Evolutionary conservation across 2,797 vertebrate species (phyloP).

Genomic region (Chelon auratus): DNA sequence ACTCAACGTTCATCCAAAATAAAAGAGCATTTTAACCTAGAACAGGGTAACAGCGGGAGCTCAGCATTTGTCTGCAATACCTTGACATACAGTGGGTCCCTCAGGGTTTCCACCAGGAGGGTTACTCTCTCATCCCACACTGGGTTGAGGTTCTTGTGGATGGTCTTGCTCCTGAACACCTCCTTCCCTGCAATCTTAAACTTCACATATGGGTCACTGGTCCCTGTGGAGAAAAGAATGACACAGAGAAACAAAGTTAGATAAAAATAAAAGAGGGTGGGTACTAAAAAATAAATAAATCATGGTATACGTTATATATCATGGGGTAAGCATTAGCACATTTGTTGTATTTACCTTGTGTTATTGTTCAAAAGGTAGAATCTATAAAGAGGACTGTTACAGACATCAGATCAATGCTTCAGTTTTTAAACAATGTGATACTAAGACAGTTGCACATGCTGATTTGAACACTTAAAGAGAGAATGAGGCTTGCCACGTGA

Average conservation of each 20-base stretch:
- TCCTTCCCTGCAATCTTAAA: conserved; percentile 96
- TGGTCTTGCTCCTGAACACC: conserved; percentile 95
- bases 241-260: conserved; percentile 12
- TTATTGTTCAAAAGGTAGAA: too few species aligned
- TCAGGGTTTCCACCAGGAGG: conserved; percentile 88
- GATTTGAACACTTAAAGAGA: background rate
- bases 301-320: too few species aligned
- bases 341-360: background rate
- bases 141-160: conserved; percentile 96
- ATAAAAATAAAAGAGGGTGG: background rate
- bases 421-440: background rate
- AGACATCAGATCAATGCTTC: background rate
- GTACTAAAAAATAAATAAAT: too few species aligned
- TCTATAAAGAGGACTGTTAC: too few species aligned
- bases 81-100: conserved; percentile 93
- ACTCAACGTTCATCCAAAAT: background rate
- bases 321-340: too few species aligned
- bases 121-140: conserved; percentile 93
- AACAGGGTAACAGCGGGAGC: background rate
- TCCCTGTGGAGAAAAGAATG: conserved; percentile 79
- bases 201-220: conserved; percentile 97
- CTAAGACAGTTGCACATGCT: background rate
- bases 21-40: background rate
- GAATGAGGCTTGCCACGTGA: conserved; percentile 4
- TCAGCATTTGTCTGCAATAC: conserved; percentile 69